Base-by-base conservation (phyloP, 2,888 invertebrate genomes). In the Napeogenes inachia region DNA sequence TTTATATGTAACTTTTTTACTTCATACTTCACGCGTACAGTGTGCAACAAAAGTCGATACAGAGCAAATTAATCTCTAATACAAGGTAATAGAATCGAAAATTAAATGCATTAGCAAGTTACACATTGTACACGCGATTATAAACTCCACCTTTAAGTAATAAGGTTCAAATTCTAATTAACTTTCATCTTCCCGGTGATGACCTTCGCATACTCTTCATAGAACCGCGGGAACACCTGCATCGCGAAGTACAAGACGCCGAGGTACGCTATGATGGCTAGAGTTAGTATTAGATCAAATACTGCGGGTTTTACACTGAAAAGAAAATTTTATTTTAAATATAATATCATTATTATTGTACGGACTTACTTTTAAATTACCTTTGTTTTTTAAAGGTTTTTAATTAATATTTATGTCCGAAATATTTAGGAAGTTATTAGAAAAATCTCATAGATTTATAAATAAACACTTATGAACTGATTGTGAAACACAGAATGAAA, bases 221-320 rank as follows among this genome's bases (percentile, higher is more conserved):
- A 95, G 66, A 94, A 87, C 4, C 85, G 76, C 10, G 95, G 93
- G 79, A 95, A 95, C 70, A 93, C 86, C 68, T 94, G 94, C 64
- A 98, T 93, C 12, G 94, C 91, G 73, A 96, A 92, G 85, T 97
- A 98, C n/a, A 98, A 92, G 4, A 94, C 76, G n/a, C 93, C 92
- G 60, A 99, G 92, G 84, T 99, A 99, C 33, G 93, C 91, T 45
- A 95, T 91, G 76, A 99, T 98, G 46, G 93, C 94, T 64, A 96
- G 84, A 1, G 98, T 98, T 13, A 99, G 92, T 73, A 99, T 95
- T 73, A 99, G 93, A 92, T 99, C 99, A 90, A 99, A 99, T 62
- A 99, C 95, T 10, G 99, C 99, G 67, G 99, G 99, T 81, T 99
- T 99, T 5, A 99, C 98, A 82, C 97, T 97, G 92, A 73, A 94